Conservation (phyloP, 2,113 vertebrate species). For the Pholis gunnellus region DNA sequence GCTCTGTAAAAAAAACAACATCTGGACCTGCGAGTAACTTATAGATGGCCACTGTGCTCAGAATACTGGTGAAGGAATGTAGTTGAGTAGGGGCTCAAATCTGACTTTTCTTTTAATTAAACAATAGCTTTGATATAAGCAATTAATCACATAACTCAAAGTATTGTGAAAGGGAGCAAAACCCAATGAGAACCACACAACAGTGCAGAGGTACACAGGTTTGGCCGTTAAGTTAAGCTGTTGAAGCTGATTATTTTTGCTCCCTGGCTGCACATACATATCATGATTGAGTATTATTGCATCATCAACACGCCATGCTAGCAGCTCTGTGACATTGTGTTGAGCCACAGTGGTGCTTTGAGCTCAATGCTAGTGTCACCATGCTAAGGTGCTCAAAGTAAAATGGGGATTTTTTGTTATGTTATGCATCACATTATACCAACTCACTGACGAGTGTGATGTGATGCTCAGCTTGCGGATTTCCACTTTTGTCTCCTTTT, state of each 20-base stretch:
- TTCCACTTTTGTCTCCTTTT: background rate
- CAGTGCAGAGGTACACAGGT: background rate
- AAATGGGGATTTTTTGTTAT: background rate
- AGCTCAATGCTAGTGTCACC: no score
- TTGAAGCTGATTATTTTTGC: no score
- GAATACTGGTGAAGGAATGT: background rate
- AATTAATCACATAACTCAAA: background rate
- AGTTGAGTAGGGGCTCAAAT: background rate
- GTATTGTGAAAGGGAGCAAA: background rate
- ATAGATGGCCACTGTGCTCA: background rate
- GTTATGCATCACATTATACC: background rate
- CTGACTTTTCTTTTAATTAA: background rate
- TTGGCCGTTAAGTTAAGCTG: background rate
- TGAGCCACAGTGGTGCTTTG: no score
- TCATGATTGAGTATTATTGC: background rate
- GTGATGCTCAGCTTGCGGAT: background rate
- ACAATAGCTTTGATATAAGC: background rate
- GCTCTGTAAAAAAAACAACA: slow-evolving; percentile 2
- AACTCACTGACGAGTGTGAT: background rate
- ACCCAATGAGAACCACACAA: background rate
- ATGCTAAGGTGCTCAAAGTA: no score
- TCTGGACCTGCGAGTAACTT: background rate
- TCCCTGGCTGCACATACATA: background rate
- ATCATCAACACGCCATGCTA: background rate
- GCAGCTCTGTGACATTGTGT: background rate